These are phyloP conservation scores for Pteromalus puparum DNA, from an alignment of 1,140 invertebrate species.

Conservation along the genomic window DNA sequence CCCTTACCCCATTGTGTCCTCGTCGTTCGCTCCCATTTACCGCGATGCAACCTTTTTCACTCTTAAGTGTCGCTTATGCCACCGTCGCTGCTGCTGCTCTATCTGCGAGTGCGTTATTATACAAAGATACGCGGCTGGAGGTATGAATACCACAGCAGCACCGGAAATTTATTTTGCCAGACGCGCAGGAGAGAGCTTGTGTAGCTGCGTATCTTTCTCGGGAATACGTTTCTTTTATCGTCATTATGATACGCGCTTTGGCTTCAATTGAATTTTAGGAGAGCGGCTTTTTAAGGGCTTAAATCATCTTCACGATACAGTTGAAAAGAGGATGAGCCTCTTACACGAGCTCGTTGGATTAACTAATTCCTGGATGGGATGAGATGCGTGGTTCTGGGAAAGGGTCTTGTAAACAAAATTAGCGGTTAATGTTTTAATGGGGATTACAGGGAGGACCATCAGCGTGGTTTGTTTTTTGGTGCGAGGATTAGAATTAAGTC, in stretches of 20 bases:
- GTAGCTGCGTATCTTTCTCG: slow-evolving; percentile 34
- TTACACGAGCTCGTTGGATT: slow-evolving; percentile 41
- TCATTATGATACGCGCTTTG: neutral
- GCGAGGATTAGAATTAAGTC: no score
- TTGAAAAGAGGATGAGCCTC: neutral
- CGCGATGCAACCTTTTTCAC: slow-evolving; percentile 22
- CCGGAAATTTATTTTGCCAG: slow-evolving; percentile 32
- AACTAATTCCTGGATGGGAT: neutral
- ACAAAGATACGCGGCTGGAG: neutral
- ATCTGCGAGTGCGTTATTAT: slow-evolving; percentile 37
- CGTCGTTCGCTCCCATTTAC: slow-evolving; percentile 22
- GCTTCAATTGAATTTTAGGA: slow-evolving; percentile 36
- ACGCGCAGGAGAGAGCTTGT: slow-evolving; percentile 16
- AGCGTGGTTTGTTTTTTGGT: neutral
- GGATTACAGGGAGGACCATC: neutral
- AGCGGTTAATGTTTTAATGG: neutral
- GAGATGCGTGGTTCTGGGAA: neutral
- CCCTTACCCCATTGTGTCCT: slow-evolving; percentile 43
- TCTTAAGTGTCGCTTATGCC: slow-evolving; percentile 40
- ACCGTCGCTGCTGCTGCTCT: neutral
- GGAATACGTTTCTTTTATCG: neutral
- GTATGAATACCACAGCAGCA: neutral
- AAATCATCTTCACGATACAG: slow-evolving; percentile 35
- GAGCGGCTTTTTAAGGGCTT: slow-evolving; percentile 17
- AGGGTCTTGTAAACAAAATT: slow-evolving; percentile 21